Evolutionary conservation across 1,140 invertebrate genomes (phyloP), one percentile per base, ranked within the genome.

Genomic region (Solen grandis): DNA sequence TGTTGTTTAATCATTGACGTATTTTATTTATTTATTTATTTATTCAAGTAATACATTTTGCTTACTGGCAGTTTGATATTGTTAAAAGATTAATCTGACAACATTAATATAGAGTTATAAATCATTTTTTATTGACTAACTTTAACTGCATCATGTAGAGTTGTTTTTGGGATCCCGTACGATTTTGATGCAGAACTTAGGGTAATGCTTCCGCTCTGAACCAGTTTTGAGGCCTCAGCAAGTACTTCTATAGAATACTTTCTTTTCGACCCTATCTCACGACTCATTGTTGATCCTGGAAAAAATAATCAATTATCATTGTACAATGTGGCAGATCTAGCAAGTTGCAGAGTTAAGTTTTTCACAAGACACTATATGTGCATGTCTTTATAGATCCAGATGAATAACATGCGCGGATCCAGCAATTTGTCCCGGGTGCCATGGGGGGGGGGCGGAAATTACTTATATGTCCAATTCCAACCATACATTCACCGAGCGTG

Each of bases 131-230:
- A 22, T 10, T 36, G 25, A 65, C 5, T 19, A 36, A 65, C 62
- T 36, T 65, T 65, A 22, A 69, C 22, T 14, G 13, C 33, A 22
- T 69, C 65, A 46, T 69, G 41, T n/a, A 70, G 27, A 2, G 52
- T 72, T 10, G 46, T 72, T 55, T 72, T 55, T 13, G 68, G 68
- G 14, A 55, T 72, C 4, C 25, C 52, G 27, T 72, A 72, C 16
- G 52, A 29, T 52, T 33, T 72, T 13, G 68, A 50, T 13, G 68
- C 68, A 16, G 10, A 5, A 55, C 31, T 72, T 13, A 72, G 46
- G 16, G 52, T 22, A 16, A 72, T 25, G 31, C 46, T 72, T 13
- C 52, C 33, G 19, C 31, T n/a, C 46, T 55, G 68, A 55, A 72
- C 52, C 13, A 72, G 29, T 31, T 54, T 8, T 5, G 52, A 27